Conservation (phyloP, 2,888 invertebrate genomes). For the Isotomurus palustris region DNA sequence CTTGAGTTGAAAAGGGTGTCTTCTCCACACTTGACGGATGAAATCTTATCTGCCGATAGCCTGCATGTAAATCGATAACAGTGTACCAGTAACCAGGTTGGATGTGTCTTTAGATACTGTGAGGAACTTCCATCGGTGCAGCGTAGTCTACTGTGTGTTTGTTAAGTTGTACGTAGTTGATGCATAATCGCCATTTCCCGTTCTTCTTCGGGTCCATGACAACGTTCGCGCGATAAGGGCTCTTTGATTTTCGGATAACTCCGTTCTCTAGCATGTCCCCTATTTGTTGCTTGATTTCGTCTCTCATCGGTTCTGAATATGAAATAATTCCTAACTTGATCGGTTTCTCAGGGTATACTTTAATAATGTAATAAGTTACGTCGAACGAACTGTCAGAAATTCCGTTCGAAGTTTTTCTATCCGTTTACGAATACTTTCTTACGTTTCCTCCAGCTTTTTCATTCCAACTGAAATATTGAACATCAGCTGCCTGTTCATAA, state of each 20-base stretch:
- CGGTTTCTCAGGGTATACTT: conserved; percentile 2
- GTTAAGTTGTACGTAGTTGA: conserved; percentile 17
- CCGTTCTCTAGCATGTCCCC: conserved; percentile 13
- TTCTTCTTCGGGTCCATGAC: conserved; percentile 15
- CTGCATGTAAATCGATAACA: conserved; percentile 21
- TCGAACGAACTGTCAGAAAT: conserved; percentile 7
- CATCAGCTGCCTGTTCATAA: no score
- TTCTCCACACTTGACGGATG: conserved; percentile 14
- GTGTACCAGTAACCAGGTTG: conserved; percentile 16
- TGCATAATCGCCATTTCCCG: conserved; percentile 8
- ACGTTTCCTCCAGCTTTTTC: background rate
- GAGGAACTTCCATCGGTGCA: conserved; percentile 21
- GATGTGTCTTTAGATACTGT: conserved; percentile 9
- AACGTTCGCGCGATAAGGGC: conserved; percentile 5
- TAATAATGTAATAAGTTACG: no score
- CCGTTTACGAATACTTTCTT: no score
- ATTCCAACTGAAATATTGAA: no score
- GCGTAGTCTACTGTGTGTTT: conserved; percentile 9
- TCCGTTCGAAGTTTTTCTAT: conserved; percentile 3
- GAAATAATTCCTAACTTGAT: conserved; percentile 2
- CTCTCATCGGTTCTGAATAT: background rate
- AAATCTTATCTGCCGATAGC: conserved; percentile 21
- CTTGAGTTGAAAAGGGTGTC: conserved; percentile 14
- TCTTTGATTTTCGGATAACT: conserved; percentile 9
- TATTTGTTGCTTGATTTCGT: conserved; percentile 8